Percentiles rank a stretch among this genome's conserved stretches.
Evolutionary conservation across 2,113 vertebrate species (phyloP).

Genomic region (Caretta caretta): DNA sequence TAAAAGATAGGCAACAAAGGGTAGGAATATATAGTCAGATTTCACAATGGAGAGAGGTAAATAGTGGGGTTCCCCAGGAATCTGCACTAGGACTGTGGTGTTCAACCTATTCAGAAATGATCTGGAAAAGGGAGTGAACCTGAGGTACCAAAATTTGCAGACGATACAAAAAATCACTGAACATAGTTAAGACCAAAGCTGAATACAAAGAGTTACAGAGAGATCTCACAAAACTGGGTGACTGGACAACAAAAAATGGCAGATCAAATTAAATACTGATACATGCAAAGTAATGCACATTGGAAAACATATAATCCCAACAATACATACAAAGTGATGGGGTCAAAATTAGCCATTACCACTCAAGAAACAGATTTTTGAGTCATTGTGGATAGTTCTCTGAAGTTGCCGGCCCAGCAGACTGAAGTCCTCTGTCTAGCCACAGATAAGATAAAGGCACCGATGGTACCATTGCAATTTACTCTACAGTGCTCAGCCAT

Average conservation of each 20-base stretch:
- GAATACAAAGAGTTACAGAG: background rate
- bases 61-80: background rate
- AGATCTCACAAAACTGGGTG: background rate
- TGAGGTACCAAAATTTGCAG: background rate
- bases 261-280: background rate
- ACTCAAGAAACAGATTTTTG: background rate
- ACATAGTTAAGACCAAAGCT: background rate
- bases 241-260: background rate
- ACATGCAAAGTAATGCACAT: background rate
- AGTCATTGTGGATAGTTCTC: background rate
- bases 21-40: too few relatives aligned
- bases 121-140: background rate
- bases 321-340: too few relatives aligned
- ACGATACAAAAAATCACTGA: background rate
- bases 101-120: background rate
- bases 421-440: too few relatives aligned
- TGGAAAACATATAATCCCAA: background rate
- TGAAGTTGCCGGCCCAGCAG: background rate
- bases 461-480: background rate
- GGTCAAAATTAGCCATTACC: background rate
- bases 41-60: background rate
- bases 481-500: background rate
- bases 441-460: too few relatives aligned
- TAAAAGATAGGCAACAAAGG: too few relatives aligned
- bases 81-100: background rate